Evolutionary conservation across 2,797 vertebrate species (phyloP), one percentile per base, ranked within the genome.

Genomic region (Otus scops): DNA sequence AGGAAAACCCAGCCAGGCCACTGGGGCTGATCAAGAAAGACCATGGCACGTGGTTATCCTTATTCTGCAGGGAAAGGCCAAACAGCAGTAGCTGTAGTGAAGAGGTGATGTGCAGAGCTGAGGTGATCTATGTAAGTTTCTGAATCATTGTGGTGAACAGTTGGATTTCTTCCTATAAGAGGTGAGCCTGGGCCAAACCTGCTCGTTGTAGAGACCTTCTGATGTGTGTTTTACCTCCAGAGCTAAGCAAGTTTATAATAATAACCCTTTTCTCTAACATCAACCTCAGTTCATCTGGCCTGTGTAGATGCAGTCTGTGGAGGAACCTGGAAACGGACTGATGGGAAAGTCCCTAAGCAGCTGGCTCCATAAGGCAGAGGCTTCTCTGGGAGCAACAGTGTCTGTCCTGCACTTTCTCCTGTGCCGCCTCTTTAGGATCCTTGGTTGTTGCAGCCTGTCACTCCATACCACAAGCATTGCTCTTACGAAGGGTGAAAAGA

Each of bases 361-460:
- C 48, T 57, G 69, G n/a, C 10, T 69, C 22, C 51, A 34, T 41
- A 69, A 65, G 38, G 26, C 47, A 74, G 39, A 78, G 34, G 26
- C 51, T 82, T 70, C 34, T 74, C 38, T 78, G 45, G 48, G 32
- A 75, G 22, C 3, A 6, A 15, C 10, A 27, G 36, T 20, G 34
- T 19, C 53, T 54, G 54, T 36, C 23, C 28, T 54, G 14, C 2
- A 4, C 59, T 56, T 82, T 53, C 11, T 20, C 27, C 38, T 48
- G 10, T 1, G 1, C 34, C 0, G 0, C 47, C 67, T 39, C 32
- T 48, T 50, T 59, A 73, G 45, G 24, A 20, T 81, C 38, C 45
- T 50, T 82, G 39, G 13, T 1, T 60, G 16, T 38, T 75, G 34
- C 47, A 81, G 48, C 17, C 56, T 39, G 30, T 51, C 13, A 36